Base-by-base conservation (phyloP, 1,140 invertebrate species). In the Drosophila serrata region DNA sequence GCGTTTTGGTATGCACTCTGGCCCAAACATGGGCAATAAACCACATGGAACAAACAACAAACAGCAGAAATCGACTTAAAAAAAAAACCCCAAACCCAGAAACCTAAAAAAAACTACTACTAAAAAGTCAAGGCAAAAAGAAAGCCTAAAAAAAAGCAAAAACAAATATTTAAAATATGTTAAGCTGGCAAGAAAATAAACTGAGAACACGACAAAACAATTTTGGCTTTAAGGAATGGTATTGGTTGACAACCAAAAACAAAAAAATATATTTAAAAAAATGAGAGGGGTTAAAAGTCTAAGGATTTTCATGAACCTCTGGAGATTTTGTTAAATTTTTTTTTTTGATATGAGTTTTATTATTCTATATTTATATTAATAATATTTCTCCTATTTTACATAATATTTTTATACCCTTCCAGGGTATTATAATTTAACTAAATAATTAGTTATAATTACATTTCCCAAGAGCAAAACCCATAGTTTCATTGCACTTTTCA, bases 11-110 rank as follows among this genome's bases (percentile, higher is more conserved):
- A 88, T 88, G 85, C 78, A 68, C 76, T 84, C 63, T 63, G 60
- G 63, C 58, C 82, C 74, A 79, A 88, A 88, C 81, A 81, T 86
- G 81, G 85, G 67, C 85, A 80, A 84, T 78, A 90, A 90, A 80
- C 79, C 76, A 84, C 65, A 70, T 48, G 29, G 22, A 75, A 65
- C 60, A 68, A 51, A 64, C 43, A 59, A 63, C 22, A 64, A 67
- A 45, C 49, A 61, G 45, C 24, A 58, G 29, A 64, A 60, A 55
- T 55, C 67, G 45, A 37, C 27, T 11, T 65, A 63, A 87, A 49
- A 49, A 49, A 57, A 57, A 53, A 82, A 75, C 53, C 45, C 73
- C 59, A 75, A 65, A 64, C 72, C 59, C 69, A 65, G 49, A 62
- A 42, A 64, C 19, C 43, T 75, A 59, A 64, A 76, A 76, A 76